Evolutionary conservation across 2,113 vertebrate species (phyloP), one percentile per base, ranked within the genome.

Genomic region (Ifrita kowaldi): DNA sequence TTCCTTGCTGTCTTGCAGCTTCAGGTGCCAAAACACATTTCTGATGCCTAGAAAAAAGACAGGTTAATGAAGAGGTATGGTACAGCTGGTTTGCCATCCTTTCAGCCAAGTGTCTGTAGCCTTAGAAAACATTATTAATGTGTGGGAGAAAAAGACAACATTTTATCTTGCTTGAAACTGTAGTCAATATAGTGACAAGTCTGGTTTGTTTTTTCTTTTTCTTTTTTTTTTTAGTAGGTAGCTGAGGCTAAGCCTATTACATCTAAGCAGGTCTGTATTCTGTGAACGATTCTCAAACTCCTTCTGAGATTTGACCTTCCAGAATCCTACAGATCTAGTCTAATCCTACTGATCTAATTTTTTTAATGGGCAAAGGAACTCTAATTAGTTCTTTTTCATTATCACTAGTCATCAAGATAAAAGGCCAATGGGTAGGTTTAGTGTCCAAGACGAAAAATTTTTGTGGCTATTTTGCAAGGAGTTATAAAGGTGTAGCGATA

Each of bases 91-190:
- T 69, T 91, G 41, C 59, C 6, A 6, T 73, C 24, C 70, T 80
- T 71, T 85, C 79, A 79, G 33, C 46, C 67, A 42, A 80, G 37
- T 39, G n/a, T 71, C 64, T 68, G 33, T 79, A 84, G 52, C 80
- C 46, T 96, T 74, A 85, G 77, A 80, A 89, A 87, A 52, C 28
- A 26, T 89, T 81, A 80, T 84, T 89, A 84, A 81, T 79, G 44
- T 64, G 52, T 81, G 49, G 28, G 41, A 87, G 83, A 71, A 87
- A 93, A 94, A 71, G 52, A 82, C 80, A 94, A 46, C 52, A 42
- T 95, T 86, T 85, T 84, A 64, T 96, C 90, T 91, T 90, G 26
- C 60, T 95, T 88, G 67, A 95, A 89, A 81, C 26, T 68, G 42
- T 56, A 84, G 84, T 92, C 19, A 10, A n/a, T 86, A 49, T 14